Base-by-base conservation (phyloP, 2,888 invertebrate genomes). In the Parnassius glacialis region DNA sequence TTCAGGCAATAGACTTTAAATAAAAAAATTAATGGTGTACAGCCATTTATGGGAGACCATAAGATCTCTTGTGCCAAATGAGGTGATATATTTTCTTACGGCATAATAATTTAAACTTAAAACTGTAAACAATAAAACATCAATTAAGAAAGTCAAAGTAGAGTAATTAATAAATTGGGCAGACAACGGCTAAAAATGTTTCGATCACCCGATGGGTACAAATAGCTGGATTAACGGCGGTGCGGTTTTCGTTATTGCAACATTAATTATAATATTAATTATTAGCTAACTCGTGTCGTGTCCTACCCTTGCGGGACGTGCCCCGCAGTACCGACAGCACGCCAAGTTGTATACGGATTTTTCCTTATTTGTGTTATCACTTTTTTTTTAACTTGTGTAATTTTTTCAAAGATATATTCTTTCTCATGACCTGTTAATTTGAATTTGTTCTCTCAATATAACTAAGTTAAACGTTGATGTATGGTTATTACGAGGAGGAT, bases 181-280 rank as follows among this genome's bases (percentile, higher is more conserved):
- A 64, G 65, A 64, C 54, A 65, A 69, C 68, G 67, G 59, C 66
- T 66, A 70, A 69, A 70, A 68, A 71, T 67, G 70, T 68, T 65
- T 70, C 72, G 68, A 68, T 70, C 65, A 65, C 64, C 41, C 45
- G 43, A 52, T 45, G 59, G 61, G 64, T 68, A 67, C 70, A 68
- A 70, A 67, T 67, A 68, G 71, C 70, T 64, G 74, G 76, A 74
- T 75, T 72, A 78, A 78, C 75, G 71, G 75, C 70, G 70, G 75
- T 79, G 81, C 79, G 85, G 85, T 84, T 81, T 76, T 75, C 78
- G 80, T 81, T 83, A 83, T 81, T 77, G 80, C 79, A 81, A 88
- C 87, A 89, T 90, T 90, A 84, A 89, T 90, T 89, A 88, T 84
- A 88, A 90, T 89, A 90, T 90, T 89, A 90, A 90, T 90, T 90